Base-by-base conservation (phyloP, 2,113 vertebrate genomes). In the Eonycteris spelaea region DNA sequence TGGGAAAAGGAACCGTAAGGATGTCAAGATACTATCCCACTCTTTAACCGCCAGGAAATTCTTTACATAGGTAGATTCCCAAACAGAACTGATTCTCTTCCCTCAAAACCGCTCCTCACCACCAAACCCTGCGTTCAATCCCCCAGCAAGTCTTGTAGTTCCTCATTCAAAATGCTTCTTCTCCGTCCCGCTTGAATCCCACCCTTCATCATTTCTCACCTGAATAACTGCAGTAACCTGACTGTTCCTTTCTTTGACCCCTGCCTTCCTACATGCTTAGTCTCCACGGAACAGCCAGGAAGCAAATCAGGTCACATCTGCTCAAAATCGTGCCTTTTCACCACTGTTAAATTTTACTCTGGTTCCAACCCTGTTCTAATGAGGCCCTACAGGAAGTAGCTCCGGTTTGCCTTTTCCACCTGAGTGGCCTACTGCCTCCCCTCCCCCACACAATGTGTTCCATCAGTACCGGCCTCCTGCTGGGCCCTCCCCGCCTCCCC, bases 1-100 rank as follows among this genome's bases (percentile, higher is more conserved):
- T 3, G 48, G 65, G 55, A 79, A 84, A 70, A 68, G 33, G 91
- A 87, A 53, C 30, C 12, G 2, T 82, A 61, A 43, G 24, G 71
- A 63, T 80, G 51, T 70, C 19, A 90, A 59, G 43, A 38, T 6
- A 24, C 8, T 6, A 21, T 22, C 18, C n/a, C 22, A 43, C 28
- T 51, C 92, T 87, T 93, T 75, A 83, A 90, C 24, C 7, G 21
- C 38, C 67, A 87, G 55, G 57, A 85, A 74, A 65, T 1, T 30
- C 28, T 75, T 91, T 61, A 48, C 51, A 85, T 40, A 91, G 67
- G 55, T 14, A 48, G 55, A 74, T 24, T 74, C 35, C 40, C 43
- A 40, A 71, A 43, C 16, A 80, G 35, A 71, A 71, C 26, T 55
- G 35, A 35, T 65, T 45, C 67, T 86, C 83, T 45, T 35, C 18